Evolutionary conservation across 2,797 vertebrate species (phyloP).

Genomic region (Sebastes nivosus): DNA sequence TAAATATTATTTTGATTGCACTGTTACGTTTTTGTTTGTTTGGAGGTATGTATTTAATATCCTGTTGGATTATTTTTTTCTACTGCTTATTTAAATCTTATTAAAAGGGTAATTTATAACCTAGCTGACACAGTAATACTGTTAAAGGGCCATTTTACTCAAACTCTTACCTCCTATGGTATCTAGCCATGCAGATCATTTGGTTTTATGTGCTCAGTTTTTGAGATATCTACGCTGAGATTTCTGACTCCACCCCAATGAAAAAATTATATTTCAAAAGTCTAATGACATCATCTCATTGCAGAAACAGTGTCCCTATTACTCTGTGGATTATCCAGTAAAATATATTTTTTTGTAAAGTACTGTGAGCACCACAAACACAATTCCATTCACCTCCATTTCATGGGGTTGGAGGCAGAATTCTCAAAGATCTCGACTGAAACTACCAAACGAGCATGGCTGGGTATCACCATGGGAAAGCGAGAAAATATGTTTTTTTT

Average conservation of each 20-base stretch:
- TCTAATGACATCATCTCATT: background rate
- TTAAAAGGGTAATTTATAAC: slow-evolving; percentile 50
- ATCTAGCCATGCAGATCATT: slow-evolving; percentile 17
- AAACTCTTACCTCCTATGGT: background rate
- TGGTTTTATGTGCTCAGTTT: background rate
- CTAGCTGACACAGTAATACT: slow-evolving; percentile 21
- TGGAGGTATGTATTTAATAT: slow-evolving; percentile 65
- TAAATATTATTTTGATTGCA: slow-evolving; percentile 66
- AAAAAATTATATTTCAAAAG: background rate
- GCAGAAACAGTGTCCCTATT: background rate
- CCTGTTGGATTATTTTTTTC: slow-evolving; percentile 49
- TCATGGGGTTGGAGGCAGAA: background rate
- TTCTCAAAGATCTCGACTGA: background rate
- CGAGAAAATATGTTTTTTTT: background rate
- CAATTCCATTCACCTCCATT: background rate
- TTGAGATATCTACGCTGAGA: background rate
- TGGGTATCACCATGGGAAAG: background rate
- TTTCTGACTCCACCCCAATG: background rate
- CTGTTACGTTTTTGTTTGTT: slow-evolving; percentile 51
- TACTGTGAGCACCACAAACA: background rate
- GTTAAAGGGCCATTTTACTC: slow-evolving; percentile 7
- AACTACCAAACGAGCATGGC: background rate
- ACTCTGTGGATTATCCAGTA: background rate
- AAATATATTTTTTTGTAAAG: background rate
- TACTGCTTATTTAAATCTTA: slow-evolving; percentile 66